Base-by-base conservation (phyloP, 37 sponge, comb jelly and placozoan genomes). In the Theonella swinhoei region DNA sequence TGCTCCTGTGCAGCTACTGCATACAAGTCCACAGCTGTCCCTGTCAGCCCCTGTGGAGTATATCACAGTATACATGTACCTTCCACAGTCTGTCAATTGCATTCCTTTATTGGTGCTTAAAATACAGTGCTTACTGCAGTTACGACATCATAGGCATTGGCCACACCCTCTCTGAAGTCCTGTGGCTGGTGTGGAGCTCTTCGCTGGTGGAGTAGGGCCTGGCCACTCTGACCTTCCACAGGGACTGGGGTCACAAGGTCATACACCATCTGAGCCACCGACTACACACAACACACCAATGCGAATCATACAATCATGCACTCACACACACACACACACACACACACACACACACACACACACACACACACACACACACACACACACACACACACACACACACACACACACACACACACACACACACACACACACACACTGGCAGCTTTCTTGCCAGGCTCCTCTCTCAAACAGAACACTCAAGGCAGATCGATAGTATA, bases 131-230 rank as follows among this genome's bases (percentile, higher is more conserved):
- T 83, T 70, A 93, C 97, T 23, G 78, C 68, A 29, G 87, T 62
- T 11, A 93, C 87, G 28, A 89, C 88, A 74, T 93, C 79, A 43
- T 91, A 97, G 29, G 98, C 98, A 72, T 90, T 95, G 64, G 87
- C 75, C 19, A 97, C 33, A 31, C 98, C 98, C 68, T 95, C 95
- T 42, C 92, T 89, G 29, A 97, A 64, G 73, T 95, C 98, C 8
- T 78, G 86, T 26, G 98, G 95, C 38, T 89, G 72, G 35, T 82
- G 83, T 34, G 89, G 78, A 39, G 64, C 78, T 35, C 77, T 78
- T 63, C 69, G 79, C 30, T 86, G 78, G 62, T 76, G 70, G 1
- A 62, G 64, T 9, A 71, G 79, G 11, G 61, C 68, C 47, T 68
- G 81, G 20, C 70, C n/a, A 4, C 41, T 9, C 26, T 42, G 59